These are phyloP conservation scores for Coptotermes formosanus DNA, from an alignment of 1,140 invertebrate species.

Conservation along the genomic window DNA sequence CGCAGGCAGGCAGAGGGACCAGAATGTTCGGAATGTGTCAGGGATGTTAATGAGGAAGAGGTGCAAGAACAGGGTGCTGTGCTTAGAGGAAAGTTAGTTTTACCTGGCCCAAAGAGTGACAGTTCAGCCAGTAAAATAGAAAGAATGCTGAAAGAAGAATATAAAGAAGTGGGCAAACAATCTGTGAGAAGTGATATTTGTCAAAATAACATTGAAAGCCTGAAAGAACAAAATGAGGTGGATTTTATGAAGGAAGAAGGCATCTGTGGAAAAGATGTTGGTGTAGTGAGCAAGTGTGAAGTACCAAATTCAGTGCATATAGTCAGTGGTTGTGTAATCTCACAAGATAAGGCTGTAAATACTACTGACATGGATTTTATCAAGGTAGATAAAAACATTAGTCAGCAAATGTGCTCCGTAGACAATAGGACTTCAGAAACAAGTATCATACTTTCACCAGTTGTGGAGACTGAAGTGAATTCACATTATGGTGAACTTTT, in stretches of 20 bases:
- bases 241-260: neutral
- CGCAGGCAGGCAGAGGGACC: neutral
- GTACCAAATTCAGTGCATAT: neutral
- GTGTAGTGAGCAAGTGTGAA: neutral
- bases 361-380: neutral
- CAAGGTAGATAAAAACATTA: neutral
- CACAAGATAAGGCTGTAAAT: neutral
- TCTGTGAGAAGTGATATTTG: neutral
- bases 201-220: no score
- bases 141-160: neutral
- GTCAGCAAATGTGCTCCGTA: neutral
- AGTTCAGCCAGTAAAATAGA: neutral
- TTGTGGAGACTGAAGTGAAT: neutral
- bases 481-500: neutral
- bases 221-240: neutral
- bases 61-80: neutral
- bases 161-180: neutral
- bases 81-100: neutral
- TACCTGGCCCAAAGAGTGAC: neutral
- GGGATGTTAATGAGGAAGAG: neutral
- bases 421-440: neutral
- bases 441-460: neutral
- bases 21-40: neutral
- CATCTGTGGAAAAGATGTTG: neutral
- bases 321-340: conserved; percentile 4